A percentile compares a stretch with the other conserved stretches of the same genome.
phyloP scores from a whole-genome alignment of 2,797 vertebrate species.

The Lates japonicus region DNA sequence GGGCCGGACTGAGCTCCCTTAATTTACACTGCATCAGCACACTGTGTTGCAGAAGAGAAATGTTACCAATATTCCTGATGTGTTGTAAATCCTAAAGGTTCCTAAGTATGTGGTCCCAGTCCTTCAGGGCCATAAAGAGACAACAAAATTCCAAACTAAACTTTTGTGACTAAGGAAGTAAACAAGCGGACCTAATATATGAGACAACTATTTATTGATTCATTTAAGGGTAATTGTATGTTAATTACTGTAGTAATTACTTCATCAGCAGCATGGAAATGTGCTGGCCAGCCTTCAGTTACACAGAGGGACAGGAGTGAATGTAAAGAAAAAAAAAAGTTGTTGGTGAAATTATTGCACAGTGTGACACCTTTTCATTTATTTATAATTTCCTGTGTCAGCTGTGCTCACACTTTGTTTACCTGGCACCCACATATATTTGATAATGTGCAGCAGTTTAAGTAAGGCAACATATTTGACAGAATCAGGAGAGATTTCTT shows the following conservation, averaged over 20 bases:
- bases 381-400: conserved; percentile 61
- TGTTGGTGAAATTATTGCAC: conserved; percentile 49
- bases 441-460: conserved; percentile 33
- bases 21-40: conserved; percentile 61
- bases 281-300: background rate
- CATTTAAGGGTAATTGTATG: background rate
- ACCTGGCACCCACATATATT: background rate
- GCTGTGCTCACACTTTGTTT: conserved; percentile 25
- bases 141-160: background rate
- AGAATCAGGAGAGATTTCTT: conserved; percentile 1
- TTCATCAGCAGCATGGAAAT: background rate
- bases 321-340: conserved; percentile 18
- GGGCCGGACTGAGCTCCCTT: conserved; percentile 34
- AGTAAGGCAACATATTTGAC: background rate
- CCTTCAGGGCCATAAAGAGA: conserved; percentile 1
- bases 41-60: conserved; percentile 47
- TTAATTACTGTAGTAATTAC: too few relatives aligned
- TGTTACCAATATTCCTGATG: conserved; percentile 57
- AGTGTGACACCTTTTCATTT: conserved; percentile 56
- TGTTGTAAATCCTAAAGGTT: conserved; percentile 55
- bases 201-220: background rate
- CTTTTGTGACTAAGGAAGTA: background rate
- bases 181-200: background rate
- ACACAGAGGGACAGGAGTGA: background rate
- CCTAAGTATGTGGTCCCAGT: conserved; percentile 20